phyloP scores from a whole-genome alignment of 2,797 vertebrate genomes.

The Hirundo rustica region DNA sequence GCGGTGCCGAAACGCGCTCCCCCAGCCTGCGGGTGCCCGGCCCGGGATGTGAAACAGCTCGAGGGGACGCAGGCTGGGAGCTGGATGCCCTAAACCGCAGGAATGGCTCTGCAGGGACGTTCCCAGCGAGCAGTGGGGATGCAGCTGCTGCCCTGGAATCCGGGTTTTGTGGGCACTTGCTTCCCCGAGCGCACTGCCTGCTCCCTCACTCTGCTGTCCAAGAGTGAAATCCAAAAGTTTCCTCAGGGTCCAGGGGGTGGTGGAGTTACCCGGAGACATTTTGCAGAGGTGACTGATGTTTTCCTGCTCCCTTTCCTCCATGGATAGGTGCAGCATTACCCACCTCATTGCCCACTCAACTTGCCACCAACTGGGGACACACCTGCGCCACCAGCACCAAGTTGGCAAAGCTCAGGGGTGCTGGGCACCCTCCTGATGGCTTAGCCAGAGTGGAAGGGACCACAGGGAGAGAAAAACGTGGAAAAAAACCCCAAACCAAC shows the following conservation, averaged over 20 bases:
- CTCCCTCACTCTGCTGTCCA: rapidly evolving
- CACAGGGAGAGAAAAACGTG: rapidly evolving
- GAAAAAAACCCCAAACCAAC: rapidly evolving
- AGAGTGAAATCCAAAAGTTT: rapidly evolving
- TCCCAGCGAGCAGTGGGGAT: rapidly evolving
- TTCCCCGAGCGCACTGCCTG: rapidly evolving
- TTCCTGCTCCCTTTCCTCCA: neutral
- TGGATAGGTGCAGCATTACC: neutral
- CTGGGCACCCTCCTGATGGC: neutral
- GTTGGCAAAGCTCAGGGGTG: neutral
- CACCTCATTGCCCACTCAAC: rapidly evolving
- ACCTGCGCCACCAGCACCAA: neutral
- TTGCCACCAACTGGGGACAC: rapidly evolving
- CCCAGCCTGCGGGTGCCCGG: rapidly evolving
- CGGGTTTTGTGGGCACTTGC: rapidly evolving
- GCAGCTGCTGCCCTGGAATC: neutral
- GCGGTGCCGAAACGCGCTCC: rapidly evolving
- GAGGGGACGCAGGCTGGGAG: rapidly evolving
- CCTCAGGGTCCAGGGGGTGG: rapidly evolving
- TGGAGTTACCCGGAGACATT: neutral
- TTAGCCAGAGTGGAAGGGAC: neutral
- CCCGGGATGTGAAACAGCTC: rapidly evolving
- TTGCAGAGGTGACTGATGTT: neutral
- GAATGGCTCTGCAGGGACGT: neutral
- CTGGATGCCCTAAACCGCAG: rapidly evolving